Evolutionary conservation across 2,113 vertebrate species (phyloP), one percentile per base, ranked within the genome.

Genomic region (Hassar affinis): DNA sequence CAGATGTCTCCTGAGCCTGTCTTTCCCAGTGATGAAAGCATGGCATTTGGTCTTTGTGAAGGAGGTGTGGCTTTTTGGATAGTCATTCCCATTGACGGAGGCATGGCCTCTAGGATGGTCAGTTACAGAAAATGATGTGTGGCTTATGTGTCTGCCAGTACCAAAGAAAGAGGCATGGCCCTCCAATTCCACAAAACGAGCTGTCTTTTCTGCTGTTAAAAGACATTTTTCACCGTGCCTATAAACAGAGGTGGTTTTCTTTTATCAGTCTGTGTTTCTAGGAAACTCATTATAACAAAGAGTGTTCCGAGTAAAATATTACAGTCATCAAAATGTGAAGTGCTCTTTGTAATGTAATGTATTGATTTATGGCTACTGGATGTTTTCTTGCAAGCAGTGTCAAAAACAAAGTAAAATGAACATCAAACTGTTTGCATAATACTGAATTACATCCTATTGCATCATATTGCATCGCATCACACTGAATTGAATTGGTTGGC

Each of bases 361-460:
- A 38, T 77, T 56, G 74, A 77, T 77, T 77, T 56, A 56, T 77
- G 74, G 20, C 51, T 56, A 56, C 30, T 22, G 45, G 69, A 74
- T 18, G 45, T 74, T 76, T 52, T 76, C 51, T 76, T 76, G 74
- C 74, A 77, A 77, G 51, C 51, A 1, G 51, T 56, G 74, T 77
- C 52, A 38, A 56, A 77, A 35, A 33, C 9, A 52, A 56, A 77
- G 51, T 77, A 56, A 77, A 77, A 77, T 77, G 74, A 77, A 77
- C 51, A 77, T 77, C 74, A 77, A 25, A 56, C 51, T 77, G 74
- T 77, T 77, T 56, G 74, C 51, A 56, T 77, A 77, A 77, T 77
- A 14, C 51, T 6, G 51, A 77, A 56, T 77, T 77, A 77, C 74
- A 77, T 77, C 51, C 74, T 25, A 56, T 77, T 77, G 74, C 74